These are phyloP conservation scores for Oscheius sp. DNA, from an alignment of 2,888 invertebrate species.

Conservation along the genomic window DNA sequence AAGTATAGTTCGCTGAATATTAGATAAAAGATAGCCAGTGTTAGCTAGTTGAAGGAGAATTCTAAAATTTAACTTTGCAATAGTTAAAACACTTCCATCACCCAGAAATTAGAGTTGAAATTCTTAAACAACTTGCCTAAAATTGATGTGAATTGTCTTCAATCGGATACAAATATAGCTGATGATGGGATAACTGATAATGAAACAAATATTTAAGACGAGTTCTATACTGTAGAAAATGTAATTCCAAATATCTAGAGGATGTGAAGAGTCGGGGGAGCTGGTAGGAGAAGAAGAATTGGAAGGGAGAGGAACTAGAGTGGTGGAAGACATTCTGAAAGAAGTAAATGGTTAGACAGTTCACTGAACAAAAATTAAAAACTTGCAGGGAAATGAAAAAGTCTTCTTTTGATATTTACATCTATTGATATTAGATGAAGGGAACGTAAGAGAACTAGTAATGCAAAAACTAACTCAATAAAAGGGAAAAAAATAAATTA, in stretches of 20 bases:
- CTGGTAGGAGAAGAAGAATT: too few species aligned
- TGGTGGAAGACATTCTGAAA: too few species aligned
- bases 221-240: constrained; percentile 13
- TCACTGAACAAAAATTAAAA: too few species aligned
- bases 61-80: not conserved
- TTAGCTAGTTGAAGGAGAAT: constrained; percentile 13
- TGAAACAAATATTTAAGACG: constrained; percentile 1
- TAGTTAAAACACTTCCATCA: not conserved
- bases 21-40: not conserved
- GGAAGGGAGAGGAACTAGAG: too few species aligned
- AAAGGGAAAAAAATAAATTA: too few species aligned
- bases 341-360: too few species aligned
- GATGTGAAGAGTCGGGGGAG: not conserved
- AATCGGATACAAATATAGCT: not conserved
- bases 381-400: too few species aligned
- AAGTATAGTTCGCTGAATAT: not conserved
- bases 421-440: too few species aligned
- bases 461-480: too few species aligned
- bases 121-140: constrained; percentile 3
- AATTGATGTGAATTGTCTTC: constrained; percentile 22
- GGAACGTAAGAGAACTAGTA: too few species aligned
- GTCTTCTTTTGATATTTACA: too few species aligned
- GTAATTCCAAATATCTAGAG: constrained; percentile 22
- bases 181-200: not conserved
- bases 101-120: not conserved